Percentiles rank a stretch among this genome's conserved stretches.
Conservation (phyloP, 2,113 vertebrate species). For the Thinocorus orbignyianus region DNA sequence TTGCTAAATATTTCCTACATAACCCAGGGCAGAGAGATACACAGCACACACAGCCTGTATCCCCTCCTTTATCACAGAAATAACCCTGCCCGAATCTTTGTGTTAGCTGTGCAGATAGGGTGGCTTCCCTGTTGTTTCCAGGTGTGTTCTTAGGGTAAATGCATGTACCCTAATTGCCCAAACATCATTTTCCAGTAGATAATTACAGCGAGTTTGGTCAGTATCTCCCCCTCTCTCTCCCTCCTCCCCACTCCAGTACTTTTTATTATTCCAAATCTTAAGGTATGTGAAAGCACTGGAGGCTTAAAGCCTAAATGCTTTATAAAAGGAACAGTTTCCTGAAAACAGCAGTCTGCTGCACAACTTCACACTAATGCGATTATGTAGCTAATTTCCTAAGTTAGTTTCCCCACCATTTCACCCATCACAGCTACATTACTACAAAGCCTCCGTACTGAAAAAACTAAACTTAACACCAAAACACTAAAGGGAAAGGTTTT, state of each 20-base stretch:
- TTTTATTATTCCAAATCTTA: conserved; percentile 65
- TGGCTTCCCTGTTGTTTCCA: not conserved
- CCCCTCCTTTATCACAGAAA: not conserved
- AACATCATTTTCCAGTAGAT: not conserved
- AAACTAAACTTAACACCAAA: conserved; percentile 43
- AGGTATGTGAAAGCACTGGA: conserved; percentile 53
- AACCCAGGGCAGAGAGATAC: not conserved
- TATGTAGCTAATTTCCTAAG: conserved; percentile 93
- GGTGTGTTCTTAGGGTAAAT: not conserved
- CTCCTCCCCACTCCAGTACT: not conserved
- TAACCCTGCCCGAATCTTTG: not conserved
- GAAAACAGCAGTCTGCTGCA: conserved; percentile 82
- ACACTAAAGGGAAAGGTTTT: conserved; percentile 38
- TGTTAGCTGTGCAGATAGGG: not conserved
- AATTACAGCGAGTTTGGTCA: not conserved
- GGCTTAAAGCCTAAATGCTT: conserved; percentile 79
- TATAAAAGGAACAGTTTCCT: conserved; percentile 82
- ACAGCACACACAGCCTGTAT: not conserved
- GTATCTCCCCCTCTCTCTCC: not conserved
- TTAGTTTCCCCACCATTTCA: conserved; percentile 86
- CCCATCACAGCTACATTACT: conserved; percentile 80
- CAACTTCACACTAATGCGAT: conserved; percentile 89
- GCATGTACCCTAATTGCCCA: not conserved
- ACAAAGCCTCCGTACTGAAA: conserved; percentile 64
- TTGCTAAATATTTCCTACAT: not conserved